These are phyloP conservation scores for Colletes gigas DNA, from an alignment of 1,140 invertebrate species.

Conservation along the genomic window DNA sequence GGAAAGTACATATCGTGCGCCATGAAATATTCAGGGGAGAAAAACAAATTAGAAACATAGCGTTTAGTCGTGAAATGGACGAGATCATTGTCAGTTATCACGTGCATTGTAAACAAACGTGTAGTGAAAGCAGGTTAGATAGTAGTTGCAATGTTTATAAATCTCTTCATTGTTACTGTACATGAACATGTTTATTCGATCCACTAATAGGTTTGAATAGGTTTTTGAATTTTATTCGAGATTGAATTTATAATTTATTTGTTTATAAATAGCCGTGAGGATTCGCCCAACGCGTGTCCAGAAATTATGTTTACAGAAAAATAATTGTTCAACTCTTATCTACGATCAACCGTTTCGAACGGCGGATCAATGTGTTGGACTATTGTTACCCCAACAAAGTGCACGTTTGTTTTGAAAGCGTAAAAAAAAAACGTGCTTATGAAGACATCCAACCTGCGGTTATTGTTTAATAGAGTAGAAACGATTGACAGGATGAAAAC, in stretches of 20 bases:
- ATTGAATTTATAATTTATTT: too few species aligned
- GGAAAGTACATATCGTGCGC: neutral
- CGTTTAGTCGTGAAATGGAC: slow-evolving; percentile 7
- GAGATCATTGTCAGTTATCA: slow-evolving; percentile 19
- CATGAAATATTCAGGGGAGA: neutral
- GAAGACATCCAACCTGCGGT: neutral
- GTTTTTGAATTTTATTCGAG: too few species aligned
- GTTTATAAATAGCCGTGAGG: too few species aligned
- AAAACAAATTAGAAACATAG: slow-evolving; percentile 6
- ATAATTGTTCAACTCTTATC: neutral
- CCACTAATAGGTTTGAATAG: too few species aligned
- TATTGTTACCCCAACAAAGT: neutral
- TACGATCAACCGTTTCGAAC: slow-evolving; percentile 1
- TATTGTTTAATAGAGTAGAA: slow-evolving; percentile 23
- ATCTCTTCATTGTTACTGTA: neutral
- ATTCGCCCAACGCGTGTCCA: too few species aligned
- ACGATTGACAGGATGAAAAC: neutral
- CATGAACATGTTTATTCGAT: neutral
- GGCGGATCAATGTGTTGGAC: slow-evolving; percentile 13
- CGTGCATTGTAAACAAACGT: slow-evolving; percentile 31
- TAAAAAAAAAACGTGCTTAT: neutral
- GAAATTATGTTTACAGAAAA: neutral
- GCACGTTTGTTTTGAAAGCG: slow-evolving; percentile 22
- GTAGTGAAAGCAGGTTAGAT: slow-evolving; percentile 27
- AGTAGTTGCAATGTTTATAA: neutral